Conservation (phyloP, 2,888 invertebrate genomes). For the Biston stratarius region DNA sequence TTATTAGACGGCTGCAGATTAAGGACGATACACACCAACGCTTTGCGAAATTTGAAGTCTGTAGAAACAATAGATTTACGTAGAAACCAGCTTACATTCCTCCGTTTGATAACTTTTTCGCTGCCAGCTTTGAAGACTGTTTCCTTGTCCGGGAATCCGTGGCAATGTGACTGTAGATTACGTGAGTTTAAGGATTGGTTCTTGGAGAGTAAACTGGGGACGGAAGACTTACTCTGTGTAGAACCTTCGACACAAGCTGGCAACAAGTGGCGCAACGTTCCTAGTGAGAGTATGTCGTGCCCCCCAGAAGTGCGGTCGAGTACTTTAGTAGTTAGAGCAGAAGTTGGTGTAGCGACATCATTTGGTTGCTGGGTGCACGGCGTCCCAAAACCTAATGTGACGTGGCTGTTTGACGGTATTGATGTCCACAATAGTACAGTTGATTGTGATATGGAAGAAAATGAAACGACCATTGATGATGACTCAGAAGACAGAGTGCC, state of each 20-base stretch:
- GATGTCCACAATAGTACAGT: conserved; percentile 78
- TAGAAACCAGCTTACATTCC: conserved; percentile 91
- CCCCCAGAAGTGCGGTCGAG: conserved; percentile 90
- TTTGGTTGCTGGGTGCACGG: conserved; percentile 93
- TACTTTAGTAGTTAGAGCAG: conserved; percentile 88
- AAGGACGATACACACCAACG: conserved; percentile 90
- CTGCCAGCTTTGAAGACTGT: conserved; percentile 93
- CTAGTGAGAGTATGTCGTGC: conserved; percentile 93
- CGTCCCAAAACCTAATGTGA: conserved; percentile 93
- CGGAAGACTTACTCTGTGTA: conserved; percentile 90
- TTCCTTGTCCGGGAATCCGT: conserved; percentile 93
- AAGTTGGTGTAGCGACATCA: conserved; percentile 93
- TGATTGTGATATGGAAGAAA: conserved; percentile 81
- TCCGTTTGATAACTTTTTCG: conserved; percentile 87
- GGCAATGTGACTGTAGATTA: conserved; percentile 95
- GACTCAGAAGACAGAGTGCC: conserved; percentile 78
- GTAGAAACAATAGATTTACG: conserved; percentile 93
- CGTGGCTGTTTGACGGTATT: conserved; percentile 93
- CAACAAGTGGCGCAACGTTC: conserved; percentile 92
- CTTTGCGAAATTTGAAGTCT: conserved; percentile 91
- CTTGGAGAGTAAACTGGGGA: conserved; percentile 91
- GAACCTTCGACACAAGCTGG: conserved; percentile 90
- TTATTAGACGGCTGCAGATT: conserved; percentile 93
- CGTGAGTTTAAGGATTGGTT: conserved; percentile 95
- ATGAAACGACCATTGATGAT: conserved; percentile 75